Evolutionary conservation across 2,888 invertebrate species (phyloP).

Genomic region (Vannuccia rotundouncinata): DNA sequence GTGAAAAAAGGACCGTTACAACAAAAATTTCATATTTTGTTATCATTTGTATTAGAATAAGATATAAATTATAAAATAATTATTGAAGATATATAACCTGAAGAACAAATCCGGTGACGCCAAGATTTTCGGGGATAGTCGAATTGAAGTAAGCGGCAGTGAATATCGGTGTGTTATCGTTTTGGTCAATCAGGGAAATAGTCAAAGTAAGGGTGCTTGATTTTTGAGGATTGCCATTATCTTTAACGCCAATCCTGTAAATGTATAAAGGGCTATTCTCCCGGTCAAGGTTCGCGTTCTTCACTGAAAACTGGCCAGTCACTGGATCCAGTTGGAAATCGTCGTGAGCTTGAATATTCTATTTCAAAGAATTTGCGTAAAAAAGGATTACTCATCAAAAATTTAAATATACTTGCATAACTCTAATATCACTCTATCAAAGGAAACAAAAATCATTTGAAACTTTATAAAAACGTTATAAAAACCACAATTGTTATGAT

Average conservation of each 20-base stretch:
- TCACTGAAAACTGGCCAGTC: background rate
- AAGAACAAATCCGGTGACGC: background rate
- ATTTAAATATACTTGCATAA: too few species aligned
- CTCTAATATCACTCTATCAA: too few species aligned
- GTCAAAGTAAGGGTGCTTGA: background rate
- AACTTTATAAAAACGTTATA: too few species aligned
- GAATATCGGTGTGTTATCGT: constrained; percentile 6
- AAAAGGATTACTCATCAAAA: too few species aligned
- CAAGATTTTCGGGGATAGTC: background rate
- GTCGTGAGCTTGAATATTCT: background rate
- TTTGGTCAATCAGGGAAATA: background rate
- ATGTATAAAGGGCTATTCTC: background rate
- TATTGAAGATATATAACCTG: too few species aligned
- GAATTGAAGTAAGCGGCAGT: constrained; percentile 2
- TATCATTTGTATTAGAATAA: too few species aligned
- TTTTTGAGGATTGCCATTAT: background rate
- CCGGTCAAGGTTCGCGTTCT: background rate
- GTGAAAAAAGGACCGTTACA: too few species aligned
- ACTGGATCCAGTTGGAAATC: background rate
- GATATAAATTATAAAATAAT: too few species aligned
- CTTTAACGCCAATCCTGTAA: background rate
- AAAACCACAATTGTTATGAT: too few species aligned
- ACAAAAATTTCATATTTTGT: too few species aligned
- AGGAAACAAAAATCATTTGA: too few species aligned
- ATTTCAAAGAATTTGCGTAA: too few species aligned